Evolutionary conservation across 2,113 vertebrate species (phyloP).

Genomic region (Polypterus bichir): DNA sequence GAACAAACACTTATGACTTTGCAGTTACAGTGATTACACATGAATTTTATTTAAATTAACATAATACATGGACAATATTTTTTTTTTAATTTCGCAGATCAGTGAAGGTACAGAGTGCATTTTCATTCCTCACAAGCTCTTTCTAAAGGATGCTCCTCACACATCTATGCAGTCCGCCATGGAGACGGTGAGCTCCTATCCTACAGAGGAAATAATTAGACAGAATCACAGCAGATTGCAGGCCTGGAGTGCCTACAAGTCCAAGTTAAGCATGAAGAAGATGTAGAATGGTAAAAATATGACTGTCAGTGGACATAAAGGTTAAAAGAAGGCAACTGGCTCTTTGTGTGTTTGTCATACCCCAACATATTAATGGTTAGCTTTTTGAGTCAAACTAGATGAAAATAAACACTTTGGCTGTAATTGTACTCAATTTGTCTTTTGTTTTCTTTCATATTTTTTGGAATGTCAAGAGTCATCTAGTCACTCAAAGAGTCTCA

Average conservation of each 20-base stretch:
- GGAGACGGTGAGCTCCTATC: conserved; percentile 8
- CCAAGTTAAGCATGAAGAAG: conserved; percentile 1
- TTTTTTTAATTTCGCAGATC: conserved; percentile 16
- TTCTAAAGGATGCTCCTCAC: conserved; percentile 19
- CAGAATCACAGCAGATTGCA: conserved; percentile 10
- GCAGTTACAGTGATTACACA: neutral
- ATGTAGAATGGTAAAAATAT: neutral
- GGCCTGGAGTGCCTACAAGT: conserved; percentile 17
- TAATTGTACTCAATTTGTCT: no score
- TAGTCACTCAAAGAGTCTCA: no score
- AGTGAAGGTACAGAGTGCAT: conserved; percentile 26
- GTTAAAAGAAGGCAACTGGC: no score
- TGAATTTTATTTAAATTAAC: neutral
- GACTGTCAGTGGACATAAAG: no score
- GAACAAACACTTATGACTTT: neutral
- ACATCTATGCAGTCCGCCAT: conserved; percentile 12
- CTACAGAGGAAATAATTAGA: conserved; percentile 11
- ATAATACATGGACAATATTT: neutral
- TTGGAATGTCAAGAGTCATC: no score
- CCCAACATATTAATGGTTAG: no score
- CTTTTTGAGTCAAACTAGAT: no score
- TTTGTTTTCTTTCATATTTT: no score
- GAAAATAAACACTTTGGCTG: no score
- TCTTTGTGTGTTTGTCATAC: no score
- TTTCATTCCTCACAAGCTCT: conserved; percentile 26